A percentile compares a stretch with the other conserved stretches of the same genome.
phyloP scores from a whole-genome alignment of 2,888 invertebrate genomes.

The Cosmia trapezina region DNA sequence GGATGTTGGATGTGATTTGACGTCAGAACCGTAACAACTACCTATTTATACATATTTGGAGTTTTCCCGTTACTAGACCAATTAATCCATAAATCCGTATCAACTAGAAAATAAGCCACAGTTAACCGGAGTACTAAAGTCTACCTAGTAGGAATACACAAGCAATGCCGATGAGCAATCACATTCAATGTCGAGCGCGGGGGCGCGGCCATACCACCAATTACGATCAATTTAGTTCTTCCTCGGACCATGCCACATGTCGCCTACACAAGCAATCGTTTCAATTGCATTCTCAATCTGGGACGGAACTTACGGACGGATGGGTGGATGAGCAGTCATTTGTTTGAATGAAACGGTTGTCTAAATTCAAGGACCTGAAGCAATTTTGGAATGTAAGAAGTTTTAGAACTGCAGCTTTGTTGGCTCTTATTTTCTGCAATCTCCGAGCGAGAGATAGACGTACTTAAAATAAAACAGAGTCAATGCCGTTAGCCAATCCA shows the following conservation, averaged over 20 bases:
- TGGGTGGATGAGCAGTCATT: conserved; percentile 25
- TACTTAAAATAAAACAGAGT: background rate
- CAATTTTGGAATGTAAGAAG: background rate
- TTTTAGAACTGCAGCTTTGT: background rate
- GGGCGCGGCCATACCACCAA: conserved; percentile 59
- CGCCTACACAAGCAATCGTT: conserved; percentile 54
- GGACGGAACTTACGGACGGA: conserved; percentile 27
- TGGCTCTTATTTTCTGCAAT: background rate
- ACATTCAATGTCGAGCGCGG: conserved; percentile 55
- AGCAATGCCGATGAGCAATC: conserved; percentile 50
- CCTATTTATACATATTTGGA: background rate
- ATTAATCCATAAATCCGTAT: conserved; percentile 41
- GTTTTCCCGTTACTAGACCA: background rate
- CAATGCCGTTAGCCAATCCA: background rate
- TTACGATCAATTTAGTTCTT: conserved; percentile 66
- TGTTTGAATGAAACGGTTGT: conserved; percentile 32
- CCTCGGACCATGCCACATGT: conserved; percentile 55
- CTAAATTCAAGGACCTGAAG: conserved; percentile 24
- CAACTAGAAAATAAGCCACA: conserved; percentile 11
- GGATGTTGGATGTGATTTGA: background rate
- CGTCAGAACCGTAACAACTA: background rate
- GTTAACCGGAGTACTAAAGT: conserved; percentile 11
- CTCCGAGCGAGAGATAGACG: background rate
- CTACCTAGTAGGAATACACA: conserved; percentile 1
- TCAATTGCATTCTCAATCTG: conserved; percentile 61